Evolutionary conservation across 2,113 vertebrate genomes (phyloP), one percentile per base, ranked within the genome.

Genomic region (Rhodinocichla rosea): DNA sequence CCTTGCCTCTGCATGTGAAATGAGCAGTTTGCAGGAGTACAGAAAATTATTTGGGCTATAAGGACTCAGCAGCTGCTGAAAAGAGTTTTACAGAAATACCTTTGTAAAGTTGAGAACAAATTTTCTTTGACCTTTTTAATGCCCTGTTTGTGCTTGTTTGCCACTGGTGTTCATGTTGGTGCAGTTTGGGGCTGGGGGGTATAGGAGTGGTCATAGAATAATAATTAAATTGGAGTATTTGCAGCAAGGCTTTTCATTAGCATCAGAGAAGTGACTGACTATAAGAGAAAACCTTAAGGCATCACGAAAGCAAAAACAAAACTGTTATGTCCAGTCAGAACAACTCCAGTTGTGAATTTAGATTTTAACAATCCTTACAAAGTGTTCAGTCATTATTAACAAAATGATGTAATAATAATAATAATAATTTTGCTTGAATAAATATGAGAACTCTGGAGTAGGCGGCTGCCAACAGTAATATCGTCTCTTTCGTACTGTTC

Each of bases 191-290:
- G 68, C 93, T 93, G 85, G 88, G 90, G 90, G 90, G 88, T 83
- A 92, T 93, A 78, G 94, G 95, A 95, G 93, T 90, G 85, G 82
- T 92, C 64, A 94, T 7, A 78, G 88, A 86, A 86, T 49, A 90
- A 65, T 92, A 95, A 96, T 91, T 80, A 91, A 90, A 71, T 69
- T 75, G 32, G n/a, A 78, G 18, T 90, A 83, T 93, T 94, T 95
- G 87, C 2, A 60, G 91, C 75, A 80, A 96, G 82, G 56, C 59
- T 94, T 96, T 95, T 97, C 95, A 96, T 97, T 97, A 95, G 56
- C 50, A 60, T 60, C 44, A 56, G 71, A 86, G 68, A 83, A 80
- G 63, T 52, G 90, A 60, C 92, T 96, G 94, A 69, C 83, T 85
- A 11, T 39, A 70, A 74, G 71, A 83, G 33, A 94, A 59, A 85